Evolutionary conservation across 2,888 invertebrate species (phyloP).

Genomic region (Morpho helenor): DNA sequence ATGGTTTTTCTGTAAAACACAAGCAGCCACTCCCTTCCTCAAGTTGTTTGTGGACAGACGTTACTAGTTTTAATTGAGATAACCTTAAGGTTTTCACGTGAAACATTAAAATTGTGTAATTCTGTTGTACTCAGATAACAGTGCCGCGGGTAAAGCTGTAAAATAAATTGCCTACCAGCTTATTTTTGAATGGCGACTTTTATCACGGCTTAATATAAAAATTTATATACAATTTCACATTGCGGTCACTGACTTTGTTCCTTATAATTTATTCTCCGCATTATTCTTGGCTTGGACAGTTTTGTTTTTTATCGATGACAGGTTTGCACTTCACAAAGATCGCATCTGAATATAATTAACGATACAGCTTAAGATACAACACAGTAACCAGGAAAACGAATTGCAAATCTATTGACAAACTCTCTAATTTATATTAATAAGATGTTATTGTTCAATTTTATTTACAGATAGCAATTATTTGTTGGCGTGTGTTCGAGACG

Average conservation of each 20-base stretch:
- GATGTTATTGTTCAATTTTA: conserved; percentile 25
- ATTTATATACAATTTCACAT: conserved; percentile 12
- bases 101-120: conserved; percentile 24
- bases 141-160: conserved; percentile 19
- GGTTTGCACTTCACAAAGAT: neutral
- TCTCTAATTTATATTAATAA: neutral
- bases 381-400: too few relatives aligned
- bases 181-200: conserved; percentile 21
- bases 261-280: conserved; percentile 14
- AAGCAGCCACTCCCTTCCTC: conserved; percentile 9
- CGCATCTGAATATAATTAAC: too few relatives aligned
- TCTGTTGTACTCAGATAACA: conserved; percentile 12
- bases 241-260: conserved; percentile 16
- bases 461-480: conserved; percentile 92
- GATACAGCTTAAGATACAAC: too few relatives aligned
- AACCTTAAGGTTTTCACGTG: conserved; percentile 21
- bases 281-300: conserved; percentile 14
- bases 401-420: neutral
- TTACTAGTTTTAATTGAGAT: conserved; percentile 23
- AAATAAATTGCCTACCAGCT: conserved; percentile 22
- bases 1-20: conserved; percentile 12
- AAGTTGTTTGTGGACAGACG: conserved; percentile 16
- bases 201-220: conserved; percentile 17
- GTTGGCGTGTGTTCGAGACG: conserved; percentile 95
- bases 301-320: neutral